These are phyloP conservation scores for Ia io DNA, from an alignment of 2,113 vertebrate genomes.

Conservation along the genomic window DNA sequence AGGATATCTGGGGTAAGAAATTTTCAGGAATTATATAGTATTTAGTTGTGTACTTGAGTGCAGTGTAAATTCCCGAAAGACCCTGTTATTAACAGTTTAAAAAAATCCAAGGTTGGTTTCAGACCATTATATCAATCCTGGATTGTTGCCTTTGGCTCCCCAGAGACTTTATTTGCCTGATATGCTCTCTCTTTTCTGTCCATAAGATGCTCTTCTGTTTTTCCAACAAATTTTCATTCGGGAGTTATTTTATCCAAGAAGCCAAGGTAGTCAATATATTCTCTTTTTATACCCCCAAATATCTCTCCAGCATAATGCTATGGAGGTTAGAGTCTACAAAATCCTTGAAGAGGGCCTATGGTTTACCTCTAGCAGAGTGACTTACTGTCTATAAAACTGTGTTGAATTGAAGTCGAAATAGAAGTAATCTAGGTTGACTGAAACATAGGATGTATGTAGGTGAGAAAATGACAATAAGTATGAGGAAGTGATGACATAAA, in stretches of 20 bases:
- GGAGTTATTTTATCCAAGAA: neutral
- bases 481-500: slow-evolving; percentile 20
- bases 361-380: neutral
- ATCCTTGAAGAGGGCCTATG: neutral
- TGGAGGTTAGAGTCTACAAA: neutral
- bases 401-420: slow-evolving; percentile 21
- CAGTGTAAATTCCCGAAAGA: neutral
- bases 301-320: neutral
- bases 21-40: neutral
- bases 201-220: neutral
- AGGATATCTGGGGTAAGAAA: neutral
- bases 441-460: neutral
- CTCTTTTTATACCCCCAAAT: neutral
- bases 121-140: neutral
- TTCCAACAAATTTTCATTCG: neutral
- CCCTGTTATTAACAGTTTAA: neutral
- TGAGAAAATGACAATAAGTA: neutral
- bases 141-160: neutral
- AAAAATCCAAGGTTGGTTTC: neutral
- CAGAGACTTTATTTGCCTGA: neutral
- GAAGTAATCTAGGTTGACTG: neutral
- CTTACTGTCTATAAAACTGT: neutral
- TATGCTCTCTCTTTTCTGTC: neutral
- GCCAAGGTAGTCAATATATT: neutral
- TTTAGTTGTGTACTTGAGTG: neutral